These are phyloP conservation scores for Sapayoa aenigma DNA, from an alignment of 2,113 vertebrate species.

Conservation along the genomic window DNA sequence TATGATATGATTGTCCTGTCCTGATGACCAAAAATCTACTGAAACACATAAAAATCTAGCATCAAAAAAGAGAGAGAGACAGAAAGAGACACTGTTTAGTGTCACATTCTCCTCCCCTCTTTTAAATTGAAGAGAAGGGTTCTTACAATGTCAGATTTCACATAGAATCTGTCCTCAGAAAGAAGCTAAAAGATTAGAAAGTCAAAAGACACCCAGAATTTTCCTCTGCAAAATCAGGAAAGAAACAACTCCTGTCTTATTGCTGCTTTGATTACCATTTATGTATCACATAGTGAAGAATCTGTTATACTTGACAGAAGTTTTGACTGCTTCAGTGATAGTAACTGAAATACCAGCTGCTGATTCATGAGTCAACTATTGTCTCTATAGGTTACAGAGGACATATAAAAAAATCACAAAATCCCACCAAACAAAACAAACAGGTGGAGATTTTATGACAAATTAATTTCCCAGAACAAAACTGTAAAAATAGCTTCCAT, in stretches of 20 bases:
- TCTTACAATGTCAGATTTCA: neutral
- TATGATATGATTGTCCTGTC: neutral
- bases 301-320: neutral
- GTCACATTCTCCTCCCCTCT: neutral
- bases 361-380: neutral
- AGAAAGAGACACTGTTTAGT: neutral
- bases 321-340: neutral
- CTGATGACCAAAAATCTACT: neutral
- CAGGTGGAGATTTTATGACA: neutral
- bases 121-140: neutral
- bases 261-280: neutral
- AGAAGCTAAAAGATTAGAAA: neutral
- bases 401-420: neutral
- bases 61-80: neutral
- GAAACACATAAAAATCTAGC: rapidly evolving
- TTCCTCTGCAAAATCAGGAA: neutral
- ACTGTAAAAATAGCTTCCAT: neutral
- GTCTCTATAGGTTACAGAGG: neutral
- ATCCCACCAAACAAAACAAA: neutral
- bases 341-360: neutral
- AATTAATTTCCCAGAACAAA: neutral
- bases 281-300: neutral
- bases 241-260: neutral
- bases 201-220: neutral
- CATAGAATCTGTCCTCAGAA: neutral